Base-by-base conservation (phyloP, 1,140 invertebrate species). In the Macrotrachela quadricornifera region DNA sequence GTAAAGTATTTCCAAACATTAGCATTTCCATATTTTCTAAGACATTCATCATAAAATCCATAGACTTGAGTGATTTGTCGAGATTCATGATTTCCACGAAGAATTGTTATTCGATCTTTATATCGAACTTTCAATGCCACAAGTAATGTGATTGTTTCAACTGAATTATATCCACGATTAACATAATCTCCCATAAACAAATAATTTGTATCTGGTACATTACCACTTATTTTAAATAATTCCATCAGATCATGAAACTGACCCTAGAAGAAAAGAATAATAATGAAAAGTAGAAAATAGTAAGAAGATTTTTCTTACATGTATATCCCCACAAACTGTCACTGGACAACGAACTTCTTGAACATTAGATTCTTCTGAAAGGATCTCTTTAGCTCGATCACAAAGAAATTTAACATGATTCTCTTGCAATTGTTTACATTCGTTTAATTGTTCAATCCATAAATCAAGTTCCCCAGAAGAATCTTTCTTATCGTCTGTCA, bases 1-100 rank as follows among this genome's bases (percentile, higher is more conserved):
- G 88, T 94, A 74, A 97, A 99, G 75, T 92, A 95, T 72, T 95
- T 96, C 92, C 92, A 99, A 21, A 99, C 92, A 73, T 91, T 95
- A 41, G 92, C 87, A 73, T 96, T 97, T 58, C 91, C 92, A 73
- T 99, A 99, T 77, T 99, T 99, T 59, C 92, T 78, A 65, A 99
- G 78, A 73, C 92, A 99, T 72, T 96, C 90, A 72, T 95, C 90
- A 70, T 95, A 95, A 75, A 96, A 96, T 48, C 90, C 90, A 72
- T 96, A 96, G 17, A 96, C 71, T 78, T 97, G 91, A 61, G 92
- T 97, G 71, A 97, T 99, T 77, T 99, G 92, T 65, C 92, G 78
- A 49, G 88, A 95, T 71, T 99, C 92, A 70, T 97, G 92, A 70
- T 99, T 97, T 52, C 92, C 92, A 68, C 92, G 78, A 57, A 97